A percentile compares a stretch with the other conserved stretches of the same genome.
Conservation (phyloP, 2,797 vertebrate species). For the Acanthurus leucopareius region DNA sequence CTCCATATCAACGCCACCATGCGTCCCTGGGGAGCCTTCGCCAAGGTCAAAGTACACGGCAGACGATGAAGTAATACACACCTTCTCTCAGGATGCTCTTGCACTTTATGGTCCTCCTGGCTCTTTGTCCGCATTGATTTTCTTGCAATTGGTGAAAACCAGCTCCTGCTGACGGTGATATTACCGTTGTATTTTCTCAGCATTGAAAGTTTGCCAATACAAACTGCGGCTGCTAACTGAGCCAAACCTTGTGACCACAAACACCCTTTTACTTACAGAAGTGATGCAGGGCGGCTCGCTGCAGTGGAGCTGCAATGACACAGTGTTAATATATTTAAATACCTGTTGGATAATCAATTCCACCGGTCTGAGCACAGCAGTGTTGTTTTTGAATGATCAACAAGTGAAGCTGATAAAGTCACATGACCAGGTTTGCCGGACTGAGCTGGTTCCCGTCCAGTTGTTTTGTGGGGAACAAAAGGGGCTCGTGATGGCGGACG, state of each 20-base stretch:
- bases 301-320: not conserved
- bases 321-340: no score
- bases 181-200: conserved; percentile 16
- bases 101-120: conserved; percentile 2
- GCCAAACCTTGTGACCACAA: not conserved
- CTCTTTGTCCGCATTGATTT: conserved; percentile 29
- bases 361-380: no score
- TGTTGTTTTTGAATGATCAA: no score
- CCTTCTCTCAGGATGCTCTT: not conserved
- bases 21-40: not conserved
- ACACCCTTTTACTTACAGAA: not conserved
- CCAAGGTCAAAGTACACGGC: not conserved
- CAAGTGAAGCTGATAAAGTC: no score
- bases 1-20: not conserved
- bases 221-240: conserved; percentile 9
- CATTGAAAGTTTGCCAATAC: not conserved
- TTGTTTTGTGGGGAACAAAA: no score
- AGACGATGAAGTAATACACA: not conserved
- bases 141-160: not conserved
- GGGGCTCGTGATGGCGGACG: no score
- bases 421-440: no score
- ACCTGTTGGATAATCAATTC: no score
- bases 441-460: no score
- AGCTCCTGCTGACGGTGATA: conserved; percentile 10
- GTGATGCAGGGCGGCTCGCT: not conserved